Evolutionary conservation across 2,888 invertebrate genomes (phyloP).

Genomic region (Andricus quercusramuli): DNA sequence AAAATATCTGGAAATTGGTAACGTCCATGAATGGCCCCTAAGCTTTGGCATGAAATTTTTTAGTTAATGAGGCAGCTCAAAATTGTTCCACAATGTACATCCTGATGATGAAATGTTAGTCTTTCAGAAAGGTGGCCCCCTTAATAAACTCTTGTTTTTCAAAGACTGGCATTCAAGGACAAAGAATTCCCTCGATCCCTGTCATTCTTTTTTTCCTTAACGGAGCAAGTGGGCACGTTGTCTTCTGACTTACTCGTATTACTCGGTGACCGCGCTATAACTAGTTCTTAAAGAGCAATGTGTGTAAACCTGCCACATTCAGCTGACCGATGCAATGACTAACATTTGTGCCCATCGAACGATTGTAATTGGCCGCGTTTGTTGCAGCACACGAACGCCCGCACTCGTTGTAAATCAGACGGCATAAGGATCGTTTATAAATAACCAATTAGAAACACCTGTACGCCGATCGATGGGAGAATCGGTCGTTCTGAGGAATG

Average conservation of each 20-base stretch:
- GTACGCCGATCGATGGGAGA: slow-evolving; percentile 58
- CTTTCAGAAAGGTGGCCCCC: not conserved
- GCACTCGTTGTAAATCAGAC: slow-evolving; percentile 54
- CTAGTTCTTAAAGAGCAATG: slow-evolving; percentile 13
- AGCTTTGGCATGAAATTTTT: too few species aligned
- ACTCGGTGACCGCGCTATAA: slow-evolving; percentile 8
- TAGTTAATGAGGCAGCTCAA: too few species aligned
- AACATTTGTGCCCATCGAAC: slow-evolving; percentile 48
- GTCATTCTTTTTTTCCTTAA: not conserved
- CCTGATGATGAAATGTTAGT: not conserved
- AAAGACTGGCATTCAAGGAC: slow-evolving; percentile 5
- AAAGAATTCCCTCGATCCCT: slow-evolving; percentile 11
- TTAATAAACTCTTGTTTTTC: slow-evolving; percentile 8
- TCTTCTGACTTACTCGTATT: slow-evolving; percentile 13
- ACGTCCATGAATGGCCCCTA: too few species aligned
- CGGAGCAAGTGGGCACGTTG: slow-evolving; percentile 6
- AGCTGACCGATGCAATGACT: slow-evolving; percentile 49
- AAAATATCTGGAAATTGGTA: too few species aligned
- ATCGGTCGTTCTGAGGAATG: slow-evolving; percentile 46
- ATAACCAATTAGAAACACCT: slow-evolving; percentile 78
- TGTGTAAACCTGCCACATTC: slow-evolving; percentile 49
- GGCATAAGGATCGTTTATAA: slow-evolving; percentile 66
- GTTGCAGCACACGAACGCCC: slow-evolving; percentile 38
- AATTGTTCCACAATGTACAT: too few species aligned
- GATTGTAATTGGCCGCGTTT: slow-evolving; percentile 54